Base-by-base conservation (phyloP, 1,140 invertebrate species). In the Adelges cooleyi region DNA sequence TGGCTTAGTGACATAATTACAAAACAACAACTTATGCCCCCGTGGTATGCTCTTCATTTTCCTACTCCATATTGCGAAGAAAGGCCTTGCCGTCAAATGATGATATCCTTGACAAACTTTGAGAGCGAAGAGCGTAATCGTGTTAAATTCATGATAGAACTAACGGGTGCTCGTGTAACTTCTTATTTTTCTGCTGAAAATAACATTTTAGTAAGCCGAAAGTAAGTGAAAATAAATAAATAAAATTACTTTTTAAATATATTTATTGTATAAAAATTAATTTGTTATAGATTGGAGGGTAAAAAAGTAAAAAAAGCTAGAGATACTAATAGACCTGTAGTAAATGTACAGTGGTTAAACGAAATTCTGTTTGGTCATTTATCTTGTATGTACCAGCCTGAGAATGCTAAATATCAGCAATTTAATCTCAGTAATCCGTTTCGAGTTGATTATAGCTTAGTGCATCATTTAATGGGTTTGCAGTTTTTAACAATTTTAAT, bases 271-370 rank as follows among this genome's bases (percentile, higher is more conserved):
- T 9, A 82, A 82, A 29, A 29, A 33, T 27, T 4, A 29, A 52
- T 66, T 72, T n/a, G n/a, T n/a, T 75, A 48, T 69, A 91, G 90
- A 69, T 81, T 85, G 0, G 90, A 93, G 70, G 92, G 92, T 29
- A 77, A 78, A 50, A 97, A 97, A 75, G 94, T 87, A 76, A 79
- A 84, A 69, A 89, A 90, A 71, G 94, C 95, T 0, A 82, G 89
- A 48, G 90, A 96, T 74, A 97, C 91, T 89, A 81, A 81, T 70
- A 78, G 80, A 36, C 86, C 89, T 15, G 84, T 92, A 2, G 92
- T 98, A 0, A 97, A 94, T 75, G 85, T 88, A 8, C 85, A 89
- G 67, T 98, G 95, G 94, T 76, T 98, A 46, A 92, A 88, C 62
- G 94, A 98, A 75, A 80, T 98, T 40, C 79, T 96, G 68, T 85